These are phyloP conservation scores for Meandrina meandrites DNA, from an alignment of 92 coral and sea anemone species.

Conservation along the genomic window DNA sequence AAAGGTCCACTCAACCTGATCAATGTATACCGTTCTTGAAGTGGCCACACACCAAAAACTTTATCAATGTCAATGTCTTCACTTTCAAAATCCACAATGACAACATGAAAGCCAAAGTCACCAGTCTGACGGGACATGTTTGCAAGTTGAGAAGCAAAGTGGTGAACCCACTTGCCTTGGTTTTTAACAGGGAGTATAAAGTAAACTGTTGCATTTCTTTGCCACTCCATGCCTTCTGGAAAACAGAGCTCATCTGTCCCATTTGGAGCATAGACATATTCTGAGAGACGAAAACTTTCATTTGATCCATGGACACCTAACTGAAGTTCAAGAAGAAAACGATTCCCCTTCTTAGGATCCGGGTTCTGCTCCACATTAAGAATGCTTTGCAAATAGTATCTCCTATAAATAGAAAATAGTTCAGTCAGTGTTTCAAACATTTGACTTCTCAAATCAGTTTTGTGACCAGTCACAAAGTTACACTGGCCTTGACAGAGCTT, in stretches of 20 bases:
- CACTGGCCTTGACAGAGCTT: no score
- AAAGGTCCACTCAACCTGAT: slow-evolving; percentile 61
- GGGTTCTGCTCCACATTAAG: slow-evolving; percentile 33
- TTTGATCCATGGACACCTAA: slow-evolving; percentile 32
- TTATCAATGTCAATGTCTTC: slow-evolving; percentile 45
- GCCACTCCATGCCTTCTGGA: slow-evolving; percentile 48
- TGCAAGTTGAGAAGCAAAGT: slow-evolving; percentile 48
- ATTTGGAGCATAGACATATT: slow-evolving; percentile 22
- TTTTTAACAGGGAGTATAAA: slow-evolving; percentile 63
- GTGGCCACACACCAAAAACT: slow-evolving; percentile 13
- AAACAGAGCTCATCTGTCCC: slow-evolving; percentile 32
- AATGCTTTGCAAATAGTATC: slow-evolving; percentile 26
- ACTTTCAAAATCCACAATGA: slow-evolving; percentile 61
- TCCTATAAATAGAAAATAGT: not conserved
- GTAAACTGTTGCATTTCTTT: slow-evolving; percentile 56
- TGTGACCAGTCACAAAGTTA: no score
- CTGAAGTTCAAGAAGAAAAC: slow-evolving; percentile 46
- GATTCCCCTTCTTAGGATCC: slow-evolving; percentile 32
- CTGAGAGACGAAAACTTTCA: slow-evolving; percentile 40
- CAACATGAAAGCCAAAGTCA: slow-evolving; percentile 47
- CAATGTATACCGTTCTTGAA: slow-evolving; percentile 24
- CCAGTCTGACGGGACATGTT: slow-evolving; percentile 35
- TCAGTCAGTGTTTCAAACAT: not conserved
- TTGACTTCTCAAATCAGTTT: no score
- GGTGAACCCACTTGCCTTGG: slow-evolving; percentile 69